These are phyloP conservation scores for Equus przewalskii DNA, from an alignment of 2,113 vertebrate genomes.

Conservation along the genomic window DNA sequence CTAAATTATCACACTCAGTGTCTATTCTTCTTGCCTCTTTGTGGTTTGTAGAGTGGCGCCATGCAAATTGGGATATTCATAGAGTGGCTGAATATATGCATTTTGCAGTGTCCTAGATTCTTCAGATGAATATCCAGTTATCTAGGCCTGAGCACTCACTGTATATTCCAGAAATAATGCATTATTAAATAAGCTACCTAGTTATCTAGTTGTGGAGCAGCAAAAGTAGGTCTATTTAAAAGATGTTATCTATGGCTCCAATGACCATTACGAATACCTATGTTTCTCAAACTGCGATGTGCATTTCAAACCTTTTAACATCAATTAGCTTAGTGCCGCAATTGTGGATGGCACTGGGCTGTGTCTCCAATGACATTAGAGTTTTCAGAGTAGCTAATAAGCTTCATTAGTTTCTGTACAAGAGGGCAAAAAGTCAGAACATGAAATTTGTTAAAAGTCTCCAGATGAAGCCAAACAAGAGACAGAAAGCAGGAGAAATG, in stretches of 20 bases:
- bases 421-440: background rate
- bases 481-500: background rate
- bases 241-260: background rate
- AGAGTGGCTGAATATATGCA: no score
- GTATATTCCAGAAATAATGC: background rate
- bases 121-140: background rate
- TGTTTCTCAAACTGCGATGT: background rate
- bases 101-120: background rate
- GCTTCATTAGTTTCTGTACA: background rate
- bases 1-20: rapidly evolving
- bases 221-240: background rate
- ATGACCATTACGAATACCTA: rapidly evolving
- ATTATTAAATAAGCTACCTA: background rate
- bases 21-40: background rate
- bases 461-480: background rate
- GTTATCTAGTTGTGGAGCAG: background rate
- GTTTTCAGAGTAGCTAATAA: background rate
- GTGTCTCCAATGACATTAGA: no score
- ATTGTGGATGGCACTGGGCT: rapidly evolving
- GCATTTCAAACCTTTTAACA: background rate
- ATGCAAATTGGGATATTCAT: background rate
- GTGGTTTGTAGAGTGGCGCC: background rate
- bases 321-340: background rate
- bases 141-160: no score
- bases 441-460: background rate